Base-by-base conservation (phyloP, 2,113 vertebrate species). In the Cephalopholis sonnerati region DNA sequence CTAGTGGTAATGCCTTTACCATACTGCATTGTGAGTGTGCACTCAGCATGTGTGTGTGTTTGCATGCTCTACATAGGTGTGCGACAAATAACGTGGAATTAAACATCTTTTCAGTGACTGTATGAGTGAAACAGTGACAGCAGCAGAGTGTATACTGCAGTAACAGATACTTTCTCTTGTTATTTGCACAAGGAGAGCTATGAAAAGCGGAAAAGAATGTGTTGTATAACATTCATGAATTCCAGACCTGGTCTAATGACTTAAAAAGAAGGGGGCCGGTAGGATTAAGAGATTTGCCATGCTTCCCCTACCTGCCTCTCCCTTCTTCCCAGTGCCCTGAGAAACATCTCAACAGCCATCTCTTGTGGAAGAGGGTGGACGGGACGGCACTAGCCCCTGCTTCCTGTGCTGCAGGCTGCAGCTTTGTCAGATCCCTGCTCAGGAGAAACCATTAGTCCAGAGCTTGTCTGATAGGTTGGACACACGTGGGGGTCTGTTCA, bases 211-310 rank as follows among this genome's bases (percentile, higher is more conserved):
- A 86, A 81, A 90, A 87, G 85, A 93, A 93, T 81, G 86, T 90
- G 91, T 95, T 94, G 91, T 93, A 77, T 93, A 94, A 95, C 90
- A 64, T 90, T 88, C 78, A 90, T 82, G 83, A 91, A 94, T 94
- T 93, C 92, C 92, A 94, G 93, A 90, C 83, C 58, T 80, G 83
- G 83, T 88, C 89, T 95, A 95, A 95, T 95, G 94, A 91, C 91
- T 95, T 93, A 94, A 95, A 96, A 95, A 95, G 90, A 92, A 93
- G 94, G 92, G 77, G 77, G 84, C 81, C 73, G 27, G 88, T 77
- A 84, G 92, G 88, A 92, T 93, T 90, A 90, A 94, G 89, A 90
- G 92, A 84, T 93, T 84, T 88, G 92, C 93, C 91, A 91, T 91
- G 82, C 87, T 87, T 91, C 87, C 88, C 62, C 82, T 73, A 89